Conservation (phyloP, 2,113 vertebrate species). For the Mirza zaza region DNA sequence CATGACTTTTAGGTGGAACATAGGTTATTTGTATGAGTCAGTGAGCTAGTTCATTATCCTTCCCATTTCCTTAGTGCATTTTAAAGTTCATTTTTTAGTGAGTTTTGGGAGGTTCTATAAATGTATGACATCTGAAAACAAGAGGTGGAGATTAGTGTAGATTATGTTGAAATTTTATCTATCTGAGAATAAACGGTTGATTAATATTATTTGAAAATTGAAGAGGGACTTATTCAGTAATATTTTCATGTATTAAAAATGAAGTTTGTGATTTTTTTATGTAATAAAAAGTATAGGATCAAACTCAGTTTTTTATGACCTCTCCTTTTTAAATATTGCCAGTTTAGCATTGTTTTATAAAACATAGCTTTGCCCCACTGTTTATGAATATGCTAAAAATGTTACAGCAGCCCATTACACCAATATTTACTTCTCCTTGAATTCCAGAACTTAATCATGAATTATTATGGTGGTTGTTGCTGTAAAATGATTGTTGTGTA, state of each 20-base stretch:
- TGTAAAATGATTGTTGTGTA: neutral
- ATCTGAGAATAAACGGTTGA: neutral
- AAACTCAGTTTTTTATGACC: neutral
- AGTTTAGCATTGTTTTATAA: neutral
- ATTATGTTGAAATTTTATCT: neutral
- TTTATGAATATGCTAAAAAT: conserved; percentile 9
- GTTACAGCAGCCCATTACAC: neutral
- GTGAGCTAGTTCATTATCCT: neutral
- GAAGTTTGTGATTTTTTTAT: neutral
- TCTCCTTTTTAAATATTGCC: neutral
- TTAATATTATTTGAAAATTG: neutral
- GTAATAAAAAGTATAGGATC: neutral
- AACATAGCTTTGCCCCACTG: neutral
- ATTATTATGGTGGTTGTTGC: neutral
- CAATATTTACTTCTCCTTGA: neutral
- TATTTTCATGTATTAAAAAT: conserved; percentile 1
- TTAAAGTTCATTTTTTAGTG: neutral
- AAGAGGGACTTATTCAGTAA: neutral
- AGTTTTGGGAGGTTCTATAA: neutral
- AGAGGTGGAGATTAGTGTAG: neutral
- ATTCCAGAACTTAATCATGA: neutral
- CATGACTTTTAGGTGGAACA: neutral
- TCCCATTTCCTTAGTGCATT: neutral
- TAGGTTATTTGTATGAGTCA: neutral
- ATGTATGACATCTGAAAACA: neutral